Base-by-base conservation (phyloP, 2,113 vertebrate genomes). In the Plestiodon gilberti region DNA sequence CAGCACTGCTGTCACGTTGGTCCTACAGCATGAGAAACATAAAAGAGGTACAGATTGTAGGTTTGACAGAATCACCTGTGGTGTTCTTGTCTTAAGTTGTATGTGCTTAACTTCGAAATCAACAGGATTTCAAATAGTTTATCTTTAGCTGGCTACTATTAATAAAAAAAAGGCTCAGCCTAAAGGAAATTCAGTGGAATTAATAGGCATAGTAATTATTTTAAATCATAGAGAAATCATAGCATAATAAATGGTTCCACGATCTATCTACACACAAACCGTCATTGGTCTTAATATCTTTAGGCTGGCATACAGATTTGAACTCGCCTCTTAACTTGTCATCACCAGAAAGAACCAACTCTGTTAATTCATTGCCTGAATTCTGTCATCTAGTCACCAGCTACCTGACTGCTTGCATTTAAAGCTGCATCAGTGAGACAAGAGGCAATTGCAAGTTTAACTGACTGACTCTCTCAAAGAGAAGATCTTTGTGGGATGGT, bases 361-460 rank as follows among this genome's bases (percentile, higher is more conserved):
- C n/a, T 25, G 6, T 71, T 38, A 17, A 28, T 65, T 18, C 10
- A 0, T 0, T 80, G 55, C 43, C 62, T 28, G 28, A 1, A n/a
- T 25, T 40, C 55, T 0, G 11, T 71, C 11, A 62, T 0, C 0
- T 30, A 2, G 59, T 9, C 57, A 22, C 30, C 0, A n/a, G 23
- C n/a, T 48, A 23, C 80, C 59, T n/a, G 8, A n/a, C 65, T 6
- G 52, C 80, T 75, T 15, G 25, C 0, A 0, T 18, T 83, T 67
- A n/a, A 33, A 52, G n/a, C 3, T 52, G 78, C 48, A 0, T 55
- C 30, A 67, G 8, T 0, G 0, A 52, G 75, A 33, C 22, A 77
- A 22, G 52, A 62, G 3, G 15, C 22, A 40, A 52, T 52, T 25
- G 33, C 0, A 55, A 35, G 22, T n/a, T 30, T 0, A 1, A 52